phyloP scores from a whole-genome alignment of 2,797 vertebrate genomes.

The Australoheros facetus region DNA sequence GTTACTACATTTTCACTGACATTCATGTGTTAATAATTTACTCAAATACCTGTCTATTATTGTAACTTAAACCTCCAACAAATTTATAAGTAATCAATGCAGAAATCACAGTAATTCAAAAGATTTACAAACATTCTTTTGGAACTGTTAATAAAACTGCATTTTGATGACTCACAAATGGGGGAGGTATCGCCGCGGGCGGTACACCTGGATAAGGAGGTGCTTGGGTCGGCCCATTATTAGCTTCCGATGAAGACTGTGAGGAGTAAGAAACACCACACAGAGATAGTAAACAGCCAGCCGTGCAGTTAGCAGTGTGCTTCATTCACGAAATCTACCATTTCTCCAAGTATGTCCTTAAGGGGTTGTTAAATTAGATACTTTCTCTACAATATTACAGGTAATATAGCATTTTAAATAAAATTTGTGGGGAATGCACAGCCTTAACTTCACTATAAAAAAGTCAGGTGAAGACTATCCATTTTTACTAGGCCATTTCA shows the following conservation, averaged over 20 bases:
- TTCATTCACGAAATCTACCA: background rate
- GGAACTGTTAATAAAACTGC: slow-evolving; percentile 26
- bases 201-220: slow-evolving; percentile 84
- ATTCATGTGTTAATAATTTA: background rate
- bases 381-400: background rate
- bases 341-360: background rate
- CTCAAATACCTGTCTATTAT: background rate
- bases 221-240: slow-evolving; percentile 86
- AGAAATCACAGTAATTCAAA: slow-evolving; percentile 2
- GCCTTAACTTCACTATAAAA: too few relatives aligned
- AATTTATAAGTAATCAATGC: slow-evolving; percentile 14
- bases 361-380: background rate
- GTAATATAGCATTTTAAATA: background rate
- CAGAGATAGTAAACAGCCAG: slow-evolving; percentile 56
- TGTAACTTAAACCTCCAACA: background rate
- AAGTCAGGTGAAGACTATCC: too few relatives aligned
- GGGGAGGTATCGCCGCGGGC: slow-evolving; percentile 83
- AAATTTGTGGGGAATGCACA: too few relatives aligned
- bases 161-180: slow-evolving; percentile 83
- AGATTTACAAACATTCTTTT: background rate
- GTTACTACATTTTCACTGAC: background rate
- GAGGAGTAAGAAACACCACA: slow-evolving; percentile 77
- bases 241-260: slow-evolving; percentile 86
- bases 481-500: background rate
- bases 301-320: slow-evolving; percentile 13